phyloP scores from a whole-genome alignment of 2,113 vertebrate genomes.

The Trogon surrucura region DNA sequence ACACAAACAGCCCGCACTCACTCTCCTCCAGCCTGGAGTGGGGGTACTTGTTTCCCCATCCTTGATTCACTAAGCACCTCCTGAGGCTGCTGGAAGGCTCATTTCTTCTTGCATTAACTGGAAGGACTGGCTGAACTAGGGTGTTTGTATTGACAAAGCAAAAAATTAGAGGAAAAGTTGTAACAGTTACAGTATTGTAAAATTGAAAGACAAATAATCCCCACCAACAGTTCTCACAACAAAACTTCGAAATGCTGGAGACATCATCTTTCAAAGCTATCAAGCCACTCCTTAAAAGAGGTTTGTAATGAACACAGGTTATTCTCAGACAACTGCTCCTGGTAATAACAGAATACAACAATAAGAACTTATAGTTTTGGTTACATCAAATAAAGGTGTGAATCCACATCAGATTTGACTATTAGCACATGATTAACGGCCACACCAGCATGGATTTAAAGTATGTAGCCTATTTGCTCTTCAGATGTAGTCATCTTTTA shows the following conservation, averaged over 20 bases:
- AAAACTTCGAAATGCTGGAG: background rate
- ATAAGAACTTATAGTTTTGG: background rate
- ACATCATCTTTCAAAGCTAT: background rate
- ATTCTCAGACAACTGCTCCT: background rate
- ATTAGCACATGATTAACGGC: slow-evolving; percentile 34
- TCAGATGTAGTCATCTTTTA: slow-evolving; percentile 68
- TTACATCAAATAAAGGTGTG: background rate
- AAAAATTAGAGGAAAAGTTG: background rate
- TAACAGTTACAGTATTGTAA: background rate
- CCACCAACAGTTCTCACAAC: background rate
- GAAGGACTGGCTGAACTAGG: background rate
- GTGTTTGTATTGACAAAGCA: background rate
- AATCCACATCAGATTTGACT: slow-evolving; percentile 2
- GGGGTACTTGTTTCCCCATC: background rate
- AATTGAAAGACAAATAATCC: background rate
- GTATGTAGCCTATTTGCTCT: slow-evolving; percentile 75
- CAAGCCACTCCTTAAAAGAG: background rate
- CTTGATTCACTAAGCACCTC: background rate
- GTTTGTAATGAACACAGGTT: background rate
- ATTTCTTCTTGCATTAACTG: background rate
- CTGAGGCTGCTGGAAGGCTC: background rate
- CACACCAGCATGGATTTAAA: slow-evolving; percentile 33
- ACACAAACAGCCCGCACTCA: background rate
- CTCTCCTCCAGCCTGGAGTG: background rate
- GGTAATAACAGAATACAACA: background rate